These are phyloP conservation scores for Danio aesculapii DNA, from an alignment of 2,797 vertebrate genomes.

Conservation along the genomic window DNA sequence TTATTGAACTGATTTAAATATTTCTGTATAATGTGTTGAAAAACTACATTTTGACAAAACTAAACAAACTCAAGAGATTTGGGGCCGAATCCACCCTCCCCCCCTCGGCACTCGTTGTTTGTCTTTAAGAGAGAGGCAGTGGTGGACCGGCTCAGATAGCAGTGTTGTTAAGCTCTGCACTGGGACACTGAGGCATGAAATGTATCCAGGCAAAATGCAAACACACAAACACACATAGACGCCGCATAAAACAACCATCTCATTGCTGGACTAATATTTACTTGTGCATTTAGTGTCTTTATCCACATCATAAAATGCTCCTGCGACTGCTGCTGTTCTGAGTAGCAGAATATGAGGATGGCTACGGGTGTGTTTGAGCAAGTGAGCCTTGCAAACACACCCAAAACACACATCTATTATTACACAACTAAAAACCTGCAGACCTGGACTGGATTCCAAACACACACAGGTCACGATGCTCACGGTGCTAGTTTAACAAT, in stretches of 20 bases:
- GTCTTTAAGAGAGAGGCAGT: background rate
- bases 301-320: background rate
- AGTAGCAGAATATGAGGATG: background rate
- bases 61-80: too few species aligned
- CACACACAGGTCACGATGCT: background rate
- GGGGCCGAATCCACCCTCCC: too few species aligned
- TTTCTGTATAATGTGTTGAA: too few species aligned
- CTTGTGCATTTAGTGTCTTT: slow-evolving; percentile 7
- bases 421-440: background rate
- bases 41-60: too few species aligned
- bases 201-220: slow-evolving; percentile 15
- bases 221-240: background rate
- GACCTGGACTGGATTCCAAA: background rate
- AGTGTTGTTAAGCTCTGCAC: slow-evolving; percentile 12
- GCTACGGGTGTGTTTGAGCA: background rate
- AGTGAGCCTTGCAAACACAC: background rate
- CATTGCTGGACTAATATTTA: slow-evolving; percentile 25
- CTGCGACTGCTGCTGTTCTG: background rate
- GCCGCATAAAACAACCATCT: background rate
- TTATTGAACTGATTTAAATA: too few species aligned
- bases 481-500: too few species aligned
- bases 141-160: background rate
- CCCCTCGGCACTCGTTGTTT: too few species aligned
- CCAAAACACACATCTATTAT: background rate
- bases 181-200: background rate